Percentiles rank a stretch among this genome's conserved stretches.
phyloP scores from a whole-genome alignment of 2,797 vertebrate species.

The Dermochelys coriacea region DNA sequence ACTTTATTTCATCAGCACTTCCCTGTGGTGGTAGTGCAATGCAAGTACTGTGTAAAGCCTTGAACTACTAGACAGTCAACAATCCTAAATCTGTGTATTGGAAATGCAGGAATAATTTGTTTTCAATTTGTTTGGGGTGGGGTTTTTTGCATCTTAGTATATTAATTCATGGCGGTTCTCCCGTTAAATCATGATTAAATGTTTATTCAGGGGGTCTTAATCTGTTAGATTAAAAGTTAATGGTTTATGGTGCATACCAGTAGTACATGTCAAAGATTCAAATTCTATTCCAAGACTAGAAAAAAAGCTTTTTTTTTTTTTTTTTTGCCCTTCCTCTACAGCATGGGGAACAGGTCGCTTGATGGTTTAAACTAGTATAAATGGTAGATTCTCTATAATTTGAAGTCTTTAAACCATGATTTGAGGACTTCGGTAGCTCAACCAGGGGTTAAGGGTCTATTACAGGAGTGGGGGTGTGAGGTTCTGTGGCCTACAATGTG shows the following conservation, averaged over 20 bases:
- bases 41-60: not conserved
- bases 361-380: too few species aligned
- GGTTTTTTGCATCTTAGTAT: not conserved
- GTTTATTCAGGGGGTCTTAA: not conserved
- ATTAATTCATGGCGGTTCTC: accelerated
- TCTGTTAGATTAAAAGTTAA: not conserved
- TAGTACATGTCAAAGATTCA: not conserved
- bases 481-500: too few species aligned
- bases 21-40: not conserved
- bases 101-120: not conserved
- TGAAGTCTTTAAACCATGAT: too few species aligned
- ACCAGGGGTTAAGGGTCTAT: too few species aligned
- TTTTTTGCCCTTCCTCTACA: too few species aligned
- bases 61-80: not conserved
- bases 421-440: too few species aligned
- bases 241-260: not conserved
- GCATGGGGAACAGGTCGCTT: too few species aligned
- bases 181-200: accelerated
- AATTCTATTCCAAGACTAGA: not conserved
- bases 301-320: too few species aligned
- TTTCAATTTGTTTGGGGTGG: not conserved
- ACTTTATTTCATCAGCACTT: not conserved
- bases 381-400: too few species aligned
- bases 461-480: too few species aligned
- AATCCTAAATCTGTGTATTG: not conserved